These are phyloP conservation scores for Archaeoteleia sp. DNA, from an alignment of 2,888 invertebrate species.

Conservation along the genomic window DNA sequence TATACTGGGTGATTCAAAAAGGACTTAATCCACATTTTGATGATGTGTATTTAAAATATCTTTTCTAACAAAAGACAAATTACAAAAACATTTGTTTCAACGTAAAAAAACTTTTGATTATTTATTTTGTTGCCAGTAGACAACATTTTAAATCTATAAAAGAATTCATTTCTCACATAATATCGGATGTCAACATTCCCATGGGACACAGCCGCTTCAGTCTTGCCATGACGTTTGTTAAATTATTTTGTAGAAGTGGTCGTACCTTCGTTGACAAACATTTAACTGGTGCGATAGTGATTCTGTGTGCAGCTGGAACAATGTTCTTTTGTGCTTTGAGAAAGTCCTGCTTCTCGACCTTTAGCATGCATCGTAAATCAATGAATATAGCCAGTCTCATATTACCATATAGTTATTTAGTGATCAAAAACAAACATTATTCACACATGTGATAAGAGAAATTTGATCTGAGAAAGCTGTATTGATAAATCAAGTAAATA, in stretches of 20 bases:
- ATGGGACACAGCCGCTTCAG: constrained; percentile 78
- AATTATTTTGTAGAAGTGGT: constrained; percentile 77
- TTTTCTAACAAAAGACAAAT: too few species aligned
- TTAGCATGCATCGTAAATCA: constrained; percentile 6
- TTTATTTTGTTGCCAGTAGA: too few species aligned
- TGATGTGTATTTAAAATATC: too few species aligned
- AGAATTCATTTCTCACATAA: constrained; percentile 69
- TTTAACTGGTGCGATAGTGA: constrained; percentile 77
- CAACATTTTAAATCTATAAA: not conserved
- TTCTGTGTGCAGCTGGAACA: constrained; percentile 80
- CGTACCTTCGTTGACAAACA: constrained; percentile 77
- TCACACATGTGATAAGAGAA: too few species aligned
- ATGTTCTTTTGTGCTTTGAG: constrained; percentile 78
- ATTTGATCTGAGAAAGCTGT: too few species aligned
- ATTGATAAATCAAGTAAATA: too few species aligned
- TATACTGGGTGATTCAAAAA: too few species aligned
- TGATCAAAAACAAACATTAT: too few species aligned
- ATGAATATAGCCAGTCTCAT: not conserved
- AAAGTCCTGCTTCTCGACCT: constrained; percentile 78
- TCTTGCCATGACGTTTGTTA: constrained; percentile 74
- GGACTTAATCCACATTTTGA: too few species aligned
- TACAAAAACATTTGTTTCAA: too few species aligned
- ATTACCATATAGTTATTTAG: not conserved
- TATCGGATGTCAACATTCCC: constrained; percentile 74
- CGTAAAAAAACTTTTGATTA: too few species aligned